Conservation (phyloP, 2,888 invertebrate species). For the Ennomos erosarius region DNA sequence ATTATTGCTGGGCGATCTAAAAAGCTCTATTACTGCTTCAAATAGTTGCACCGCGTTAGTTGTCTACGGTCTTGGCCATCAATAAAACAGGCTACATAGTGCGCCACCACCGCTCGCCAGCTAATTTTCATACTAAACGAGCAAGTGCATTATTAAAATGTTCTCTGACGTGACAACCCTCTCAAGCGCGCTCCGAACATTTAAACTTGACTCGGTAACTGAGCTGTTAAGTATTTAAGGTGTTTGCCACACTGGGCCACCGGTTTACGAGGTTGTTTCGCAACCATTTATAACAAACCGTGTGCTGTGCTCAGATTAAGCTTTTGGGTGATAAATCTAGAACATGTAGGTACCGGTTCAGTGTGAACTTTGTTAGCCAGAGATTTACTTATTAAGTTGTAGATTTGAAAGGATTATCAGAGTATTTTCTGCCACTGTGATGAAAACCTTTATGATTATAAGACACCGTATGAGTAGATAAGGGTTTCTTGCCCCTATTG, state of each 20-base stretch:
- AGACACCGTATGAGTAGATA: too few species aligned
- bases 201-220: conserved; percentile 71
- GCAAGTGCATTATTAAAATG: conserved; percentile 82
- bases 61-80: conserved; percentile 53
- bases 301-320: conserved; percentile 35
- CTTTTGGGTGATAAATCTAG: conserved; percentile 38
- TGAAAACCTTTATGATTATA: not conserved
- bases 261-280: conserved; percentile 53
- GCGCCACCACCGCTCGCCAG: conserved; percentile 60
- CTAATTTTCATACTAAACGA: conserved; percentile 85
- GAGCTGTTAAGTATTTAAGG: conserved; percentile 70
- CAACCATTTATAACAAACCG: conserved; percentile 40
- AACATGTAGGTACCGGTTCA: conserved; percentile 10
- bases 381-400: conserved; percentile 12
- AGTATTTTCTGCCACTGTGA: not conserved
- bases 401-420: not conserved
- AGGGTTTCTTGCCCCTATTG: too few species aligned
- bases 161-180: conserved; percentile 74
- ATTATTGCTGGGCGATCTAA: not conserved
- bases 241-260: conserved; percentile 60
- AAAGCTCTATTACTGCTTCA: conserved; percentile 6
- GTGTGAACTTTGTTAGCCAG: conserved; percentile 16
- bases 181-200: conserved; percentile 63
- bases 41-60: conserved; percentile 2
- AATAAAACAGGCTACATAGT: conserved; percentile 67